Evolutionary conservation across 2,113 vertebrate species (phyloP), one percentile per base, ranked within the genome.

Genomic region (Anguilla rostrata): DNA sequence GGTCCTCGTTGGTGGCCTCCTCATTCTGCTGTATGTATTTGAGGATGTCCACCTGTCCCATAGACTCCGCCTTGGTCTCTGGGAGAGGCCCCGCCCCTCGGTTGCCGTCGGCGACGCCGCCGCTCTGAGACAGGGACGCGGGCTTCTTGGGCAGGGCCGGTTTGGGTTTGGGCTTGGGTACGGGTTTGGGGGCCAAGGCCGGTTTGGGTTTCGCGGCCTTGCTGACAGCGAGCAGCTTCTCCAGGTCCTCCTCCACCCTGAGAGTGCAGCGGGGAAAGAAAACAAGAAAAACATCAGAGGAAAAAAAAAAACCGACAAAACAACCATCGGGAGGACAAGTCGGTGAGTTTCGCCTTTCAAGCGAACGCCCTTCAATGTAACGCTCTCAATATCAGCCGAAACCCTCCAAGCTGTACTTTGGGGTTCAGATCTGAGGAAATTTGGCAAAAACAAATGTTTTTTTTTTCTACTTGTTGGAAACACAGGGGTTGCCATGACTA

Each of bases 11-110:
- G 88, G 49, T 39, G 8, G 92, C 46, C 0, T 91, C 66, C 78
- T 96, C 95, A 0, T 97, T 97, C 89, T 97, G 96, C 89, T 91
- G 94, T 91, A 97, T 97, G 75, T 97, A 97, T 85, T 93, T 93
- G 22, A 97, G 91, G 91, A 97, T 97, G 86, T 97, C 97, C 86
- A 95, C 90, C 90, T 96, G 95, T 2, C 93, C 94, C 96, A 97
- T 97, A 0, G 86, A 86, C 87, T 97, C 94, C 80, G 94, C 90
- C 83, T 85, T 94, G 0, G 66, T 88, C 87, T 94, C 89, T 0
- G 89, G 41, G 46, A 41, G 26, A 1, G 78, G 81, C 22, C 83
- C 40, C 41, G 78, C 71, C 53, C 60, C 11, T 56, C n/a, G 43
- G 78, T 66, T 66, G 60, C 20, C 60, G 11, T 66, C 26, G 7